phyloP scores from a whole-genome alignment of 2,113 vertebrate species.

The Periophthalmus modestus region DNA sequence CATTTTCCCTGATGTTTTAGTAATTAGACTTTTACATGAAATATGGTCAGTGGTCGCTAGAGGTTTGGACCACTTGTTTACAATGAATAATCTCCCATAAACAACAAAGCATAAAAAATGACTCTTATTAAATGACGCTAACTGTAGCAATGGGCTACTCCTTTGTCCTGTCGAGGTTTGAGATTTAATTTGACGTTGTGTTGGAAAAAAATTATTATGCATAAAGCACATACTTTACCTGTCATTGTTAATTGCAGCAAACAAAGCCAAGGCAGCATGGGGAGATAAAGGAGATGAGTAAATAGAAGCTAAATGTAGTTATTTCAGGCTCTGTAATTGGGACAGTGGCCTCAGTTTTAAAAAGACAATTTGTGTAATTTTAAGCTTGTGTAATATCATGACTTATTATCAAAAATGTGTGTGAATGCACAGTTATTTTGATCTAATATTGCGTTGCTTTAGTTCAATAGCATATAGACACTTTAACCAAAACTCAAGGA shows the following conservation, averaged over 20 bases:
- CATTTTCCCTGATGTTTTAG: slow-evolving; percentile 45
- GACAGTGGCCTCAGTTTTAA: background rate
- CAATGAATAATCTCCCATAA: slow-evolving; percentile 44
- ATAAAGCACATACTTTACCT: slow-evolving; percentile 31
- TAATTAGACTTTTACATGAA: slow-evolving; percentile 61
- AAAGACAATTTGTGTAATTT: background rate
- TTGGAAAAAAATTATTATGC: background rate
- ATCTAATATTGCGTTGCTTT: background rate
- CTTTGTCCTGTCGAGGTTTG: slow-evolving; percentile 24
- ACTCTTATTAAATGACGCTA: slow-evolving; percentile 48
- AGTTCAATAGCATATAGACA: background rate
- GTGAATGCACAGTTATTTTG: background rate
- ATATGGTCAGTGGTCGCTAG: slow-evolving; percentile 44
- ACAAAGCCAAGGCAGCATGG: background rate
- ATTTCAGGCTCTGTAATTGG: background rate
- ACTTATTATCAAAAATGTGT: background rate
- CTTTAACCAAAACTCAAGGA: too few relatives aligned
- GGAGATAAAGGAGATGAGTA: background rate
- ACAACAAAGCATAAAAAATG: slow-evolving; percentile 32
- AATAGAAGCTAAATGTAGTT: slow-evolving; percentile 5
- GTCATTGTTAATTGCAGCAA: slow-evolving; percentile 31
- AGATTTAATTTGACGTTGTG: slow-evolving; percentile 22
- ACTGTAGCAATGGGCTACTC: slow-evolving; percentile 25
- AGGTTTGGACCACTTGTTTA: slow-evolving; percentile 50
- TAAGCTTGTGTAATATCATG: background rate